These are phyloP conservation scores for Pipistrellus nathusii DNA, from an alignment of 2,797 vertebrate species.

Conservation along the genomic window DNA sequence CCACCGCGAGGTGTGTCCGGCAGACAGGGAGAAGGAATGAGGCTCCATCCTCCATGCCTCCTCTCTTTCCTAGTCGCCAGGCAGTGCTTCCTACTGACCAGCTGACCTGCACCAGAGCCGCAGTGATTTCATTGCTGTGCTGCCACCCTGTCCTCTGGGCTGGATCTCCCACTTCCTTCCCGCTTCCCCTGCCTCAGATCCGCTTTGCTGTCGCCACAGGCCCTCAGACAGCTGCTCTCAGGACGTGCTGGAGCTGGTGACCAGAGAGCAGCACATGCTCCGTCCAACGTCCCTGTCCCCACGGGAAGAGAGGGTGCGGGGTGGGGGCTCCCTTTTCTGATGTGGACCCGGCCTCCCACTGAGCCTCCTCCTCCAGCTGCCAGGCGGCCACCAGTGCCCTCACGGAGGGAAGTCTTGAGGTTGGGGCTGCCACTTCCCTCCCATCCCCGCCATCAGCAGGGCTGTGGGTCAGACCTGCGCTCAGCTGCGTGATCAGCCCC, in stretches of 20 bases:
- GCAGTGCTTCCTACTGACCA: background rate
- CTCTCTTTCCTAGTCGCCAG: background rate
- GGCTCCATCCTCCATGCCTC: background rate
- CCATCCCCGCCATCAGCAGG: too few species aligned
- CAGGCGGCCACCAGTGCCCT: background rate
- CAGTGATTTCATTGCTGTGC: background rate
- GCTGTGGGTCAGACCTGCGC: background rate
- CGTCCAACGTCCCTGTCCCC: background rate
- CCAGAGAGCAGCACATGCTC: background rate
- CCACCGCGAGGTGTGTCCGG: too few species aligned
- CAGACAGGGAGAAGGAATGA: too few species aligned
- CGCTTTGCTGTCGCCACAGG: conserved; percentile 43
- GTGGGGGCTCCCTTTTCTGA: background rate
- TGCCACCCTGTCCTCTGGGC: background rate
- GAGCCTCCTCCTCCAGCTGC: background rate
- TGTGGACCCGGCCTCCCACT: too few species aligned
- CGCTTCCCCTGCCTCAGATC: background rate
- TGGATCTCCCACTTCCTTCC: background rate
- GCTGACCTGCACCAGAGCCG: background rate
- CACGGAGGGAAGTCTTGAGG: too few species aligned
- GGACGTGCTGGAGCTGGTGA: conserved; percentile 60
- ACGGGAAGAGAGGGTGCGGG: background rate
- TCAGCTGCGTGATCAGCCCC: background rate
- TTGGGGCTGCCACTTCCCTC: fast-evolving
- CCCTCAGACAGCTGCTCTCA: conserved; percentile 60